Conservation (phyloP, 1,140 invertebrate genomes). For the Heliconius hermathena region DNA sequence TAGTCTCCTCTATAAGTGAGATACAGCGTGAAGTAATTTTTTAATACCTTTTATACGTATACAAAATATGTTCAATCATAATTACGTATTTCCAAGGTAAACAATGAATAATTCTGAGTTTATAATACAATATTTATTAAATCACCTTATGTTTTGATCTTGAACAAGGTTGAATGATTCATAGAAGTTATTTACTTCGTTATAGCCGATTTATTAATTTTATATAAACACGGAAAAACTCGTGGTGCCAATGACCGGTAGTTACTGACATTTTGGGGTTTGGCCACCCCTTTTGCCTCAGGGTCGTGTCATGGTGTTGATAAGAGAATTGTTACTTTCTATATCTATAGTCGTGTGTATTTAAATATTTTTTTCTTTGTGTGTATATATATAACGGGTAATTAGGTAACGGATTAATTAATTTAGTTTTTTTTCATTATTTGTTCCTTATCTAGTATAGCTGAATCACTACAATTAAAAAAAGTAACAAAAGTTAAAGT, state of each 20-base stretch:
- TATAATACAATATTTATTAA: background rate
- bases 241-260: slow-evolving; percentile 9
- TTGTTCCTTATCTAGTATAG: too few relatives aligned
- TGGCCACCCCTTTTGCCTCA: slow-evolving; percentile 17
- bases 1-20: too few relatives aligned
- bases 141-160: slow-evolving; percentile 20
- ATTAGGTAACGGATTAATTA: too few relatives aligned
- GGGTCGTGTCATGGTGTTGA: background rate
- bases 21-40: too few relatives aligned
- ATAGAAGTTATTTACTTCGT: slow-evolving; percentile 16
- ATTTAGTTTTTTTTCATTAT: too few relatives aligned
- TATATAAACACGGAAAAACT: slow-evolving; percentile 17
- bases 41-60: too few relatives aligned
- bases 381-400: too few relatives aligned
- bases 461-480: too few relatives aligned
- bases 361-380: too few relatives aligned
- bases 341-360: background rate
- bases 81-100: background rate
- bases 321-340: background rate
- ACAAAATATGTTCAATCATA: background rate
- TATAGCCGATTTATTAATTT: slow-evolving; percentile 22
- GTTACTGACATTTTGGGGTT: slow-evolving; percentile 27
- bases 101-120: background rate
- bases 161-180: slow-evolving; percentile 21
- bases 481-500: too few relatives aligned